Evolutionary conservation across 2,113 vertebrate species (phyloP).

Genomic region (Poicephalus gulielmi): DNA sequence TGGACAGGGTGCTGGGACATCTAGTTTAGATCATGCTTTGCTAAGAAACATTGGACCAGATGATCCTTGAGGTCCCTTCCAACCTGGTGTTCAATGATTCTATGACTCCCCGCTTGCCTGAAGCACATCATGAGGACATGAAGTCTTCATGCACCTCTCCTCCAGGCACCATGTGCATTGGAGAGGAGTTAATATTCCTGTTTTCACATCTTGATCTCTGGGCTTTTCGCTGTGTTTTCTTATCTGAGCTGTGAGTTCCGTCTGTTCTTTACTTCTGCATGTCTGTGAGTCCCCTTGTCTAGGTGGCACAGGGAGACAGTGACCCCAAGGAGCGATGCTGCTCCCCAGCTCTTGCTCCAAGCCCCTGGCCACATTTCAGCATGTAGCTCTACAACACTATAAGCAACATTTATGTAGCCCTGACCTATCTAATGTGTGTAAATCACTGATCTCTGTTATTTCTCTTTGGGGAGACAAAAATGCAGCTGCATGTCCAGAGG

Average conservation of each 20-base stretch:
- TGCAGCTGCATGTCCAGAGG: background rate
- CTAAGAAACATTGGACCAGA: background rate
- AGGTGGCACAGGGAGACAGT: background rate
- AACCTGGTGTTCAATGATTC: background rate
- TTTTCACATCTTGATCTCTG: fast-evolving
- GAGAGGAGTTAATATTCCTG: background rate
- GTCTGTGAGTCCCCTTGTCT: background rate
- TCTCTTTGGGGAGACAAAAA: background rate
- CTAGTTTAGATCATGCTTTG: background rate
- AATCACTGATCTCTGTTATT: background rate
- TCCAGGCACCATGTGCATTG: fast-evolving
- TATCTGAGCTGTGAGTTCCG: background rate
- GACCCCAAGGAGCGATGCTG: background rate
- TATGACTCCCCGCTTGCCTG: fast-evolving
- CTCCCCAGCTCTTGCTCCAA: background rate
- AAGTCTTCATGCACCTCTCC: background rate
- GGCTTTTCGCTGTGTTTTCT: background rate
- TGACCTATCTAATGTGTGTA: background rate
- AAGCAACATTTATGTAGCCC: fast-evolving
- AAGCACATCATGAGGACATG: fast-evolving
- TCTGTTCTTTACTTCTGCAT: background rate
- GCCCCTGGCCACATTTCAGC: fast-evolving
- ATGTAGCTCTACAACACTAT: fast-evolving
- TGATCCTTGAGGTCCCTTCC: background rate
- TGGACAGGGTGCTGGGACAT: background rate